Conservation (phyloP, 1,140 invertebrate species). For the Bombus balteatus region DNA sequence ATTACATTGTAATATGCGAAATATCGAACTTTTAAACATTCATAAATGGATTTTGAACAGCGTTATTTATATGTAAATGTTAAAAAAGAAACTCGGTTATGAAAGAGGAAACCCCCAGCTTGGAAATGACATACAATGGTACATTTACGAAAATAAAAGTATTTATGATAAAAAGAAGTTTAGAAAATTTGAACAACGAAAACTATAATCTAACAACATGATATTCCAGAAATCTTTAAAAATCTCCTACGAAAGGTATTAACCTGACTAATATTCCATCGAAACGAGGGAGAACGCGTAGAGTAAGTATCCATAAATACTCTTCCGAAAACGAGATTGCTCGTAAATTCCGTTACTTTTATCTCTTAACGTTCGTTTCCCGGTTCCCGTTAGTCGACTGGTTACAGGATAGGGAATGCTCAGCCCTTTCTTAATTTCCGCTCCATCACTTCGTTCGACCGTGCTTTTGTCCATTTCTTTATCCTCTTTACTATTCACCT, state of each 20-base stretch:
- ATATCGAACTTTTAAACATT: neutral
- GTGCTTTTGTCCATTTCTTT: slow-evolving; percentile 7
- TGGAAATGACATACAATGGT: neutral
- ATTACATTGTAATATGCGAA: neutral
- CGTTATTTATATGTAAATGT: neutral
- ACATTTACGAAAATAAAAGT: no score
- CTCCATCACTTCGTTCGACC: slow-evolving; percentile 40
- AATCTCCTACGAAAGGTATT: neutral
- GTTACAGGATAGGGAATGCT: slow-evolving; percentile 60
- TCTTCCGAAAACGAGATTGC: slow-evolving; percentile 52
- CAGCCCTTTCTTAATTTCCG: slow-evolving; percentile 56
- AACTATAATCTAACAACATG: neutral
- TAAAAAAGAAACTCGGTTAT: neutral
- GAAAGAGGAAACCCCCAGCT: neutral
- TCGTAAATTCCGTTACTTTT: slow-evolving; percentile 66
- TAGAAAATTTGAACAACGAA: neutral
- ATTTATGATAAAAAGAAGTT: neutral
- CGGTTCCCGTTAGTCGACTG: slow-evolving; percentile 5
- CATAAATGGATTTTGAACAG: neutral
- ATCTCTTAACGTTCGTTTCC: slow-evolving; percentile 64
- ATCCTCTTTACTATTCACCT: neutral
- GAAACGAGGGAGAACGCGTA: neutral
- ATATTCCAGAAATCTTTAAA: neutral
- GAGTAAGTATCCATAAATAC: slow-evolving; percentile 30
- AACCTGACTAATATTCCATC: neutral